A percentile compares a stretch with the other conserved stretches of the same genome.
Conservation (phyloP, 2,888 invertebrate genomes). For the Ophraella communa region DNA sequence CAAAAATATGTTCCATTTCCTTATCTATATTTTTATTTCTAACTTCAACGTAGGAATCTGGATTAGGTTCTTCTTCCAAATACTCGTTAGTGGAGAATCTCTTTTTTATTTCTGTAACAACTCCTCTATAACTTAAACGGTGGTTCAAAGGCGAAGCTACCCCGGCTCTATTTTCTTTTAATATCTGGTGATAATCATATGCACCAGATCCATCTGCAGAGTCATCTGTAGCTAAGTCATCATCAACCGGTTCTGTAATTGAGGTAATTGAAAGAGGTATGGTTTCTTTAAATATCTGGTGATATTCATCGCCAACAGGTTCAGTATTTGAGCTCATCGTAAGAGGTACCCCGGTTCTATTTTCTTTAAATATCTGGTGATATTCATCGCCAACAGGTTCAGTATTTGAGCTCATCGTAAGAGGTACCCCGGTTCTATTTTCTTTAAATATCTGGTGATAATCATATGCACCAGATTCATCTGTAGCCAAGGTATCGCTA, state of each 20-base stretch:
- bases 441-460: constrained; percentile 38
- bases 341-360: constrained; percentile 42
- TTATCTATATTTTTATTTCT: constrained; percentile 33
- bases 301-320: too few species aligned
- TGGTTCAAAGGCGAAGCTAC: constrained; percentile 41
- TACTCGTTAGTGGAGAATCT: constrained; percentile 16
- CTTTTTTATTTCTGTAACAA: constrained; percentile 47
- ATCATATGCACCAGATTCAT: constrained; percentile 20
- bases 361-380: constrained; percentile 40
- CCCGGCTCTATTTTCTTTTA: constrained; percentile 44
- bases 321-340: constrained; percentile 32
- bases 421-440: constrained; percentile 43
- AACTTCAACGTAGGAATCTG: background rate
- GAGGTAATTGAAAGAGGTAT: too few species aligned
- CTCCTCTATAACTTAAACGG: constrained; percentile 42
- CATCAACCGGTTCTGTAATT: too few species aligned
- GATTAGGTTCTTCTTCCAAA: background rate
- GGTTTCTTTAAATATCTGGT: too few species aligned
- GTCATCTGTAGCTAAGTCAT: background rate
- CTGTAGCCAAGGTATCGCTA: background rate
- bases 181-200: constrained; percentile 34
- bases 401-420: constrained; percentile 34
- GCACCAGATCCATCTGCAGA: background rate
- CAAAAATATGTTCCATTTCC: constrained; percentile 43
- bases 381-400: too few species aligned